These are phyloP conservation scores for Tretioscincus oriximinensis DNA, from an alignment of 2,113 vertebrate genomes.

Conservation along the genomic window DNA sequence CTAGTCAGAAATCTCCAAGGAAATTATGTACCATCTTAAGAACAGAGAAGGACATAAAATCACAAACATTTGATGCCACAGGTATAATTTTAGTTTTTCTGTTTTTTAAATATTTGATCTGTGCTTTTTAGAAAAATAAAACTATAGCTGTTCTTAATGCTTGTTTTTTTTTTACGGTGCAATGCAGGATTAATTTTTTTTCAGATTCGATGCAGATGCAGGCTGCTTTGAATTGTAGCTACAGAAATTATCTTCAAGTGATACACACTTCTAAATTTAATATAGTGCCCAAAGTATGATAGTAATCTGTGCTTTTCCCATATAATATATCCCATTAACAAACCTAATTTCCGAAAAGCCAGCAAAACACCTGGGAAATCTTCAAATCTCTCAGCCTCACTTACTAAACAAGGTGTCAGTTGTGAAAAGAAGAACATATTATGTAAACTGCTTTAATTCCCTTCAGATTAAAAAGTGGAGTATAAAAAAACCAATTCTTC, in stretches of 20 bases:
- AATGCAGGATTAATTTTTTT: background rate
- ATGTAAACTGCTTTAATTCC: no score
- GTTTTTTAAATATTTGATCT: constrained; percentile 1
- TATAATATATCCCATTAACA: no score
- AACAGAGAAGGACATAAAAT: background rate
- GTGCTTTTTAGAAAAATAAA: background rate
- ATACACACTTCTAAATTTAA: background rate
- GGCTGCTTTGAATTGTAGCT: background rate
- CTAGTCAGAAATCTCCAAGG: constrained; percentile 33
- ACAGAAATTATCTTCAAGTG: background rate
- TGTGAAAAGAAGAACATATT: no score
- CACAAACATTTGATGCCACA: background rate
- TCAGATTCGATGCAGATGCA: background rate
- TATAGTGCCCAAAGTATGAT: no score
- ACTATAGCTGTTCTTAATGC: background rate
- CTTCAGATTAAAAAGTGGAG: no score
- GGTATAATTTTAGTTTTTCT: constrained; percentile 6
- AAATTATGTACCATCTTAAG: background rate
- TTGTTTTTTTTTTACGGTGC: constrained; percentile 13
- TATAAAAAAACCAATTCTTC: no score
- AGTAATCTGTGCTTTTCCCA: no score
- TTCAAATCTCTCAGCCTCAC: no score
- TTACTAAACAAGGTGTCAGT: no score
- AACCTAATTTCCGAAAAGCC: no score
- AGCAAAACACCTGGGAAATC: no score